Evolutionary conservation across 2,797 vertebrate genomes (phyloP).

Genomic region (Prunella strophiata): DNA sequence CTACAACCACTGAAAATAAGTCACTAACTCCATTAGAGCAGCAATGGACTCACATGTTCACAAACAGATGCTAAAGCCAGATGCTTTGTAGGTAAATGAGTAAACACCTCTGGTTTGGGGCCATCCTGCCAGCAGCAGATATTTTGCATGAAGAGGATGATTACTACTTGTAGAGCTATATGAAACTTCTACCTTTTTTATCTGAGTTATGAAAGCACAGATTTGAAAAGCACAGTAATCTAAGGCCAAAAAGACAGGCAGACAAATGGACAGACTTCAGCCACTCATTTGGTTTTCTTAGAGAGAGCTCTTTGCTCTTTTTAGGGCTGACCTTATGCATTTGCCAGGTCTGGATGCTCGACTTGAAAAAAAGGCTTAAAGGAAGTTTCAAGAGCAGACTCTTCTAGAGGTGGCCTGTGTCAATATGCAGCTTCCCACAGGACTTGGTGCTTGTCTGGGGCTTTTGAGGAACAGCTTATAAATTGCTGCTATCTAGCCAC

Average conservation of each 20-base stretch:
- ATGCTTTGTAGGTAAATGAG: background rate
- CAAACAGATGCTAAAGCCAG: background rate
- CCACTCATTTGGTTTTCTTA: background rate
- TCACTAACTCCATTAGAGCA: background rate
- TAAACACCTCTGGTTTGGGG: background rate
- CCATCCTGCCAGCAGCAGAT: background rate
- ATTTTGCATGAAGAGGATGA: background rate
- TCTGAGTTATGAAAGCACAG: background rate
- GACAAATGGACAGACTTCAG: background rate
- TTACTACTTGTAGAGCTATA: background rate
- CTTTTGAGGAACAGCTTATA: background rate
- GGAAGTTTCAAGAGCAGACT: background rate
- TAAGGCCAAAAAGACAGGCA: background rate
- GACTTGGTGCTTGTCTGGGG: background rate
- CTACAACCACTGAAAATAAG: slow-evolving; percentile 2
- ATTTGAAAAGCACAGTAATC: slow-evolving; percentile 10
- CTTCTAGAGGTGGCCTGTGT: background rate
- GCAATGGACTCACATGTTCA: background rate
- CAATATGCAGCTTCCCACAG: background rate
- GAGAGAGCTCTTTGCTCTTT: background rate
- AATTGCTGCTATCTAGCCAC: background rate
- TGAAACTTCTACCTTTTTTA: background rate
- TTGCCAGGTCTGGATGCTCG: background rate
- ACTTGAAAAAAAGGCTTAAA: background rate
- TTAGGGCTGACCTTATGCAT: background rate